Percentiles rank a stretch among this genome's conserved stretches.
phyloP scores from a whole-genome alignment of 2,113 vertebrate genomes.

The Phaethon lepturus region DNA sequence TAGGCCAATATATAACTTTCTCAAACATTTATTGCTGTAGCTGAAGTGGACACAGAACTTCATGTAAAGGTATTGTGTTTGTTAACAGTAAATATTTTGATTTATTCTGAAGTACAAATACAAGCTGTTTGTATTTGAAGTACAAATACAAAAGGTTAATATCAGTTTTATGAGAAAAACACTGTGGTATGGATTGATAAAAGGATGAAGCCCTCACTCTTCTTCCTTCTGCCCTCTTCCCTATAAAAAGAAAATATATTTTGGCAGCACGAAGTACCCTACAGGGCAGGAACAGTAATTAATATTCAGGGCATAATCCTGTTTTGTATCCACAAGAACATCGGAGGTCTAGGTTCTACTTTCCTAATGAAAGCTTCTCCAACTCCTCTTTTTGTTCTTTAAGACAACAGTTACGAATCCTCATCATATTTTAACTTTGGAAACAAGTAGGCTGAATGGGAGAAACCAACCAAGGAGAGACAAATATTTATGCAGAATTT shows the following conservation, averaged over 20 bases:
- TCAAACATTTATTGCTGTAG: not conserved
- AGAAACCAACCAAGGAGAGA: not conserved
- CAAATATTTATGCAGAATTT: not conserved
- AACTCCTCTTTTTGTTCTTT: not conserved
- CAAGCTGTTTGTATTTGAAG: not conserved
- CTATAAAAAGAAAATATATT: not conserved
- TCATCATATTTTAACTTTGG: not conserved
- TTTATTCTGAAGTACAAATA: not conserved
- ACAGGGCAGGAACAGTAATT: not conserved
- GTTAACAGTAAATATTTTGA: not conserved
- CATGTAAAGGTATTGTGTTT: not conserved
- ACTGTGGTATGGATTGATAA: not conserved
- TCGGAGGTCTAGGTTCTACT: not conserved
- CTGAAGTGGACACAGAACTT: not conserved
- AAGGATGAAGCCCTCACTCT: not conserved
- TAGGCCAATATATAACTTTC: not conserved
- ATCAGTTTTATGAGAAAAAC: not conserved
- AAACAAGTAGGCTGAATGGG: not conserved
- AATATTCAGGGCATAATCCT: not conserved
- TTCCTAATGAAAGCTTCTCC: not conserved
- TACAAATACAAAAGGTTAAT: not conserved
- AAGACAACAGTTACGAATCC: not conserved
- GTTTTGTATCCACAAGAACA: not conserved
- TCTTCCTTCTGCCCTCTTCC: not conserved
- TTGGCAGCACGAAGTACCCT: not conserved